Evolutionary conservation across 2,797 vertebrate species (phyloP), one percentile per base, ranked within the genome.

Genomic region (Psittacula echo): DNA sequence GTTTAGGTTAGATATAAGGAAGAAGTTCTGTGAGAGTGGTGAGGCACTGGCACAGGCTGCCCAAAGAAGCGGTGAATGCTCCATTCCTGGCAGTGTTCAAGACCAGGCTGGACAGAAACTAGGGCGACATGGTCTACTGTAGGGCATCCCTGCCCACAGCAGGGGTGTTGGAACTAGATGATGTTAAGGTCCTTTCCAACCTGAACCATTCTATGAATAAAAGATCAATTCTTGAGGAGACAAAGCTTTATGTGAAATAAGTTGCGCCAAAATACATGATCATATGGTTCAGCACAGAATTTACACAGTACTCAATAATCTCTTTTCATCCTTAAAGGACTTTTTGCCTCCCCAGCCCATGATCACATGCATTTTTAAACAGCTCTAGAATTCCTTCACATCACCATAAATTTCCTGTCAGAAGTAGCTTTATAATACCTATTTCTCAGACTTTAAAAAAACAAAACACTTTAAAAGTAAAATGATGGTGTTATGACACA

Each of bases 191-290:
- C 58, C 34, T 60, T 60, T 60, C 58, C 58, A 37, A 60, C 23
- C 58, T 26, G 15, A 37, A 34, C 34, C n/a, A 58, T 60, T 60
- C n/a, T 37, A 60, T 26, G 34, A 60, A 37, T 37, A 60, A 23
- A 83, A 23, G 2, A 68, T 37, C 8, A n/a, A 0, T 5, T 17
- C 32, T 3, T 4, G 13, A 4, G 2, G 9, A 4, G 2, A 26
- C 21, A 14, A 11, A 77, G 7, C 34, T 72, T 50, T 11, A 39
- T 3, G 16, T 42, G 11, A 79, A 87, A 42, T 3, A 1, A 56
- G 71, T 85, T 82, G 22, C 53, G 7, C 7, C 41, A 42, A 75
- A 89, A 65, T 1, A 64, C 9, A 48, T 0, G 0, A 81, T 24
- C 7, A 12, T 30, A 24, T 1, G 6, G 26, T 6, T 71, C 42